Conservation (phyloP, 2,888 invertebrate genomes). For the Ichneumon xanthorius region DNA sequence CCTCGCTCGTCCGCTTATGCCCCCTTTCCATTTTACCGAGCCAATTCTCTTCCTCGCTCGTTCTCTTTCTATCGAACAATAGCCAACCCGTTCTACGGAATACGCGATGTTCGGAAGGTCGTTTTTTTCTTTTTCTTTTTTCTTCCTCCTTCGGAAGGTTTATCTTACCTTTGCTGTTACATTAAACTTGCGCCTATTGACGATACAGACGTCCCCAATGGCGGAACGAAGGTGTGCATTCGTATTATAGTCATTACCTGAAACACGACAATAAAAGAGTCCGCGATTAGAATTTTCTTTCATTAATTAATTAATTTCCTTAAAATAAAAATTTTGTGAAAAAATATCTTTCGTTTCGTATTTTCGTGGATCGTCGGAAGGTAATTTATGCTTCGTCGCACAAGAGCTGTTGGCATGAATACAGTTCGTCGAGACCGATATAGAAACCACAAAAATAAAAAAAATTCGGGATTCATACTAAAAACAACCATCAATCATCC, state of each 20-base stretch:
- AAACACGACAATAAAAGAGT: conserved; percentile 48
- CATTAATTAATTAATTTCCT: background rate
- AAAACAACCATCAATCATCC: conserved; percentile 76
- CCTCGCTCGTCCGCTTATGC: conserved; percentile 24
- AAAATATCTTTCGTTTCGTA: background rate
- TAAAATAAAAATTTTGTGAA: background rate
- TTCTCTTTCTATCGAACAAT: conserved; percentile 31
- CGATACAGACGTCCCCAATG: background rate
- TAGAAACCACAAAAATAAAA: background rate
- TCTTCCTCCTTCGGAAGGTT: conserved; percentile 4
- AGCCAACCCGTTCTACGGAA: background rate
- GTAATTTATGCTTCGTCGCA: background rate
- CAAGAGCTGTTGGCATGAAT: conserved; percentile 20
- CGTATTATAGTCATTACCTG: conserved; percentile 57
- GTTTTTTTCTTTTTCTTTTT: conserved; percentile 13
- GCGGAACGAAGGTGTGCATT: conserved; percentile 6
- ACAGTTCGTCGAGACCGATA: conserved; percentile 3
- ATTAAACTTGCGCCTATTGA: conserved; percentile 13
- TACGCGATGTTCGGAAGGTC: conserved; percentile 31
- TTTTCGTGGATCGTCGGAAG: background rate
- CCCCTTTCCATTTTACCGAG: conserved; percentile 26
- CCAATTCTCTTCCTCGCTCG: conserved; percentile 31
- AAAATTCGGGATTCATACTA: conserved; percentile 26
- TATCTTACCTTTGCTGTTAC: conserved; percentile 37
- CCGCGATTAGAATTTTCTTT: background rate